A percentile compares a stretch with the other conserved stretches of the same genome.
Conservation (phyloP, 64 coral and sea anemone species). For the Pocillopora verrucosa region DNA sequence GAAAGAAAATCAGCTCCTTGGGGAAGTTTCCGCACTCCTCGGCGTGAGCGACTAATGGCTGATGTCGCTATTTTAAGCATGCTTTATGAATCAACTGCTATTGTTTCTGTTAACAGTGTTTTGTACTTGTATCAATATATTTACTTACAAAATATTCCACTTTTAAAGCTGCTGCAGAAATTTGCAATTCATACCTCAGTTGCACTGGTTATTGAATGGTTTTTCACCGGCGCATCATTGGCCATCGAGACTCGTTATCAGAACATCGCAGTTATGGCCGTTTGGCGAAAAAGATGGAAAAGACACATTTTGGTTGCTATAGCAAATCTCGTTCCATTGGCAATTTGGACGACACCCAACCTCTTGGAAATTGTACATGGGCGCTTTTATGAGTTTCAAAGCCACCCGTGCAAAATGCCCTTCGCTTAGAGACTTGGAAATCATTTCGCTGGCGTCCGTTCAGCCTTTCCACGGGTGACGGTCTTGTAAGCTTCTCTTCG, state of each 20-base stretch:
- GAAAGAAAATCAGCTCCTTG: neutral
- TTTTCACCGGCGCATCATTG: neutral
- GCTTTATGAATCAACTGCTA: constrained; percentile 2
- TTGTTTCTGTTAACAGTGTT: constrained; percentile 2
- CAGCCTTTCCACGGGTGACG: too few species aligned
- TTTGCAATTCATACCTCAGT: neutral
- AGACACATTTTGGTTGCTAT: neutral
- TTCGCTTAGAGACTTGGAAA: neutral
- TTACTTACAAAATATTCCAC: neutral
- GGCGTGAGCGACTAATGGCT: constrained; percentile 11
- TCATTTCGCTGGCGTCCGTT: too few species aligned
- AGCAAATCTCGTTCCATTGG: neutral
- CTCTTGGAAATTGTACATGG: neutral
- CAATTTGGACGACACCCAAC: neutral
- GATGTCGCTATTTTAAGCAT: constrained; percentile 6
- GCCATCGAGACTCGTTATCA: constrained; percentile 2
- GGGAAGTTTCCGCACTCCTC: constrained; percentile 4
- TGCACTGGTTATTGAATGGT: constrained; percentile 1
- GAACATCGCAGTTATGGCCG: neutral
- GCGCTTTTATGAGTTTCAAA: neutral
- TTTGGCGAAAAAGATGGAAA: constrained; percentile 16
- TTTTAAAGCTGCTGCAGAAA: neutral
- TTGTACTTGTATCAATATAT: constrained; percentile 14
- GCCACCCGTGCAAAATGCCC: neutral
- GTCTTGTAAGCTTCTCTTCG: too few species aligned